Percentiles rank a stretch among this genome's conserved stretches.
Evolutionary conservation across 2,113 vertebrate species (phyloP).

Genomic region (Capreolus pygargus): DNA sequence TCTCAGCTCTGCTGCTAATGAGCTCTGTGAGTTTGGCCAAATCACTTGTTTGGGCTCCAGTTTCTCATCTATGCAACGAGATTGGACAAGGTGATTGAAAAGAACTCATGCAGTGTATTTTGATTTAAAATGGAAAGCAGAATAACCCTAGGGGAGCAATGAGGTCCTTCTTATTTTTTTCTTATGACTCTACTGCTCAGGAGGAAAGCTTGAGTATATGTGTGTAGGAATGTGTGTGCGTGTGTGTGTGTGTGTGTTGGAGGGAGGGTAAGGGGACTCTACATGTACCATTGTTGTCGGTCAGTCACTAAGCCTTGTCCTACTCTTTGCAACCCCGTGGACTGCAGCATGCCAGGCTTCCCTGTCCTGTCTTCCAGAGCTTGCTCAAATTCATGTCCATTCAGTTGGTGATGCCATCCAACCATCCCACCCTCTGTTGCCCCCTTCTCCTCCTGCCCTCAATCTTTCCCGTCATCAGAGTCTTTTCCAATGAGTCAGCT

Average conservation of each 20-base stretch:
- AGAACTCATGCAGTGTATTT: background rate
- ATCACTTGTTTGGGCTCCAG: background rate
- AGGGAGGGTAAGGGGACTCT: background rate
- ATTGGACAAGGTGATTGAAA: background rate
- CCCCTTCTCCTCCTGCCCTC: background rate
- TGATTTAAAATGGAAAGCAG: background rate
- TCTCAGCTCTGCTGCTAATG: background rate
- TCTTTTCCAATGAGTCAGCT: background rate
- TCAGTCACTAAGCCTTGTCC: background rate
- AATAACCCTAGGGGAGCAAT: background rate
- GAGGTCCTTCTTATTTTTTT: background rate
- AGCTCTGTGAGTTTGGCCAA: slow-evolving; percentile 33
- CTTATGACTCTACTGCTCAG: background rate
- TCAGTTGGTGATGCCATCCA: background rate
- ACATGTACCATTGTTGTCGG: background rate
- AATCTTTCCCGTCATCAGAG: background rate
- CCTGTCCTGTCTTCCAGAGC: background rate
- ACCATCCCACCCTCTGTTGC: background rate
- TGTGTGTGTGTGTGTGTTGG: background rate
- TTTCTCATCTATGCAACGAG: background rate
- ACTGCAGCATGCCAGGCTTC: background rate
- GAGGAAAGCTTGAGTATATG: background rate
- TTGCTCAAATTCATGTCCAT: background rate
- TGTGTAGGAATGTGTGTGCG: accelerated
- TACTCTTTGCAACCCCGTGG: background rate